phyloP scores from a whole-genome alignment of 1,140 invertebrate genomes.

The Lordiphosa mommai region DNA sequence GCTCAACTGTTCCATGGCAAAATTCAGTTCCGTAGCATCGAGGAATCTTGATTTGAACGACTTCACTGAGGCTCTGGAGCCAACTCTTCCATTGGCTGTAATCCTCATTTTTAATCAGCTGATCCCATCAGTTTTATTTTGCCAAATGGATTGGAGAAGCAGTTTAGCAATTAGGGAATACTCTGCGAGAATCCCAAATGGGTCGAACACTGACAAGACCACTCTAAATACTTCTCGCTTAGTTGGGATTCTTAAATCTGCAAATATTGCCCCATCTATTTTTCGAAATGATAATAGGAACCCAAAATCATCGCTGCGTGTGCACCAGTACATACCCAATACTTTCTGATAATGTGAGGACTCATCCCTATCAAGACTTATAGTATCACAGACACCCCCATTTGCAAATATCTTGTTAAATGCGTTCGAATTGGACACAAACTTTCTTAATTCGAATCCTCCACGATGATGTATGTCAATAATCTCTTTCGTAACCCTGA shows the following conservation, averaged over 20 bases:
- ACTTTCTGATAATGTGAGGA: background rate
- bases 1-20: background rate
- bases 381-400: background rate
- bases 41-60: no score
- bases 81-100: no score
- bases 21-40: background rate
- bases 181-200: slow-evolving; percentile 1
- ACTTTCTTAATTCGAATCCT: background rate
- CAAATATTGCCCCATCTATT: background rate
- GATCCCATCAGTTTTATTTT: no score
- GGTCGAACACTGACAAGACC: no score
- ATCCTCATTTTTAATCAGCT: no score
- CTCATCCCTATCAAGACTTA: background rate
- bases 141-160: no score
- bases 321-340: background rate
- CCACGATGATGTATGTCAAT: background rate
- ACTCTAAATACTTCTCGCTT: background rate
- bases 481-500: no score
- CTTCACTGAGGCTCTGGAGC: no score
- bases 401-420: background rate
- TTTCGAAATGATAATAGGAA: background rate
- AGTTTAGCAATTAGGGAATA: background rate
- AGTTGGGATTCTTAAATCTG: background rate
- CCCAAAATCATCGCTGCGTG: background rate
- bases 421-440: background rate